Evolutionary conservation across 2,113 vertebrate genomes (phyloP).

Genomic region (Stigmatopora argus): DNA sequence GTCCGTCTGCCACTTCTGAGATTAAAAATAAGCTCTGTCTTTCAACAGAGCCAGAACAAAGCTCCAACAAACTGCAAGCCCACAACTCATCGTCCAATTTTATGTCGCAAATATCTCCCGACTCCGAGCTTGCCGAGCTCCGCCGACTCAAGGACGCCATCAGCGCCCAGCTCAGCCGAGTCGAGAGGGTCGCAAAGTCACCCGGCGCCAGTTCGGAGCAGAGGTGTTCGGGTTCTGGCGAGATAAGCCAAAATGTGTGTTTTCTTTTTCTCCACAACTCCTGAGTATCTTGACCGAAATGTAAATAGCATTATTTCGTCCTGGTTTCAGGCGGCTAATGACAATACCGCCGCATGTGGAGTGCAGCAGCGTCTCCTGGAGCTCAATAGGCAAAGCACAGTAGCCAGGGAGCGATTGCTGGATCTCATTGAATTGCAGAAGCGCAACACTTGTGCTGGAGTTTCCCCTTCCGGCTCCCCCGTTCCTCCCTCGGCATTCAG

Average conservation of each 20-base stretch:
- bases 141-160: slow-evolving; percentile 77
- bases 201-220: background rate
- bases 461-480: slow-evolving; percentile 64
- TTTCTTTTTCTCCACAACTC: too few relatives aligned
- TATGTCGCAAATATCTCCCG: slow-evolving; percentile 44
- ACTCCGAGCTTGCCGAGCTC: slow-evolving; percentile 74
- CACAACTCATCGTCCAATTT: slow-evolving; percentile 48
- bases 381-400: slow-evolving; percentile 82
- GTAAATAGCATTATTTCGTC: background rate
- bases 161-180: slow-evolving; percentile 71
- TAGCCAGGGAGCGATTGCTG: slow-evolving; percentile 78
- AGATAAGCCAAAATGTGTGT: background rate
- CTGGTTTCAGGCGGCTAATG: slow-evolving; percentile 17
- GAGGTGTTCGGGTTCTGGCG: slow-evolving; percentile 6
- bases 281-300: background rate
- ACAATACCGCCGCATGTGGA: slow-evolving; percentile 25
- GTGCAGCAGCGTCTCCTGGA: slow-evolving; percentile 85
- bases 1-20: too few relatives aligned
- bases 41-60: background rate
- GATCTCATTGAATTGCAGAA: slow-evolving; percentile 87
- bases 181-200: slow-evolving; percentile 8
- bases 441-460: slow-evolving; percentile 38
- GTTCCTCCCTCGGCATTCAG: slow-evolving; percentile 53
- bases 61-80: slow-evolving; percentile 16
- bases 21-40: background rate